These are phyloP conservation scores for Bovichtus variegatus DNA, from an alignment of 2,797 vertebrate species.

Conservation along the genomic window DNA sequence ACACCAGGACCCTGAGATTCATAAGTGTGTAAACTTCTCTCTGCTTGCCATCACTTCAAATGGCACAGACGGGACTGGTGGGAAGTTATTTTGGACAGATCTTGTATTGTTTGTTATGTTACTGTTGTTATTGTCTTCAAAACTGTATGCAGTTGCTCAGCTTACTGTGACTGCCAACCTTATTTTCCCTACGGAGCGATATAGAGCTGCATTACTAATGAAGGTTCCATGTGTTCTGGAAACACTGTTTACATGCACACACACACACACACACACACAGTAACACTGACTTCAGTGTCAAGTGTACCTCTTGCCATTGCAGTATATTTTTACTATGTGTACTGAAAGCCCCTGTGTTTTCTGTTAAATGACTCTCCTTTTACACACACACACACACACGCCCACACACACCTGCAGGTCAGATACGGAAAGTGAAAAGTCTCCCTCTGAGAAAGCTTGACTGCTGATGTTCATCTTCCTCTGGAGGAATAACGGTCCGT, in stretches of 20 bases:
- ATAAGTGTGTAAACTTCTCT: not conserved
- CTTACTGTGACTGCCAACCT: slow-evolving; percentile 12
- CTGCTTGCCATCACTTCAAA: slow-evolving; percentile 23
- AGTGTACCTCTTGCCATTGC: not conserved
- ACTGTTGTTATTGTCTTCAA: not conserved
- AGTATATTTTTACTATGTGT: not conserved
- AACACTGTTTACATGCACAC: slow-evolving; percentile 13
- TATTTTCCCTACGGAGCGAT: slow-evolving; percentile 26
- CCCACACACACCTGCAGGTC: slow-evolving; percentile 79
- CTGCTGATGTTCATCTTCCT: slow-evolving; percentile 91
- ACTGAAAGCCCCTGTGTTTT: slow-evolving; percentile 11
- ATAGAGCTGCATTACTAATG: slow-evolving; percentile 46
- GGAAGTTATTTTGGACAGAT: not conserved
- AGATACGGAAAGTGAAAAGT: slow-evolving; percentile 92
- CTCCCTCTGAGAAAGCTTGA: slow-evolving; percentile 89
- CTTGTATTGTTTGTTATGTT: slow-evolving; percentile 9
- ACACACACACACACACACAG: slow-evolving; percentile 8
- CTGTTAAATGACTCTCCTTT: slow-evolving; percentile 5
- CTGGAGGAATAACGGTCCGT: slow-evolving; percentile 89
- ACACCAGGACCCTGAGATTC: not conserved
- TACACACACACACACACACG: slow-evolving; percentile 2
- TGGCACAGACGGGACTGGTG: not conserved
- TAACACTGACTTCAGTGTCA: not conserved
- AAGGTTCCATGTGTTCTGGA: slow-evolving; percentile 33
- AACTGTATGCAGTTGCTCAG: slow-evolving; percentile 1